Conservation (phyloP, 2,797 vertebrate genomes). For the Poeciliopsis presidionis region DNA sequence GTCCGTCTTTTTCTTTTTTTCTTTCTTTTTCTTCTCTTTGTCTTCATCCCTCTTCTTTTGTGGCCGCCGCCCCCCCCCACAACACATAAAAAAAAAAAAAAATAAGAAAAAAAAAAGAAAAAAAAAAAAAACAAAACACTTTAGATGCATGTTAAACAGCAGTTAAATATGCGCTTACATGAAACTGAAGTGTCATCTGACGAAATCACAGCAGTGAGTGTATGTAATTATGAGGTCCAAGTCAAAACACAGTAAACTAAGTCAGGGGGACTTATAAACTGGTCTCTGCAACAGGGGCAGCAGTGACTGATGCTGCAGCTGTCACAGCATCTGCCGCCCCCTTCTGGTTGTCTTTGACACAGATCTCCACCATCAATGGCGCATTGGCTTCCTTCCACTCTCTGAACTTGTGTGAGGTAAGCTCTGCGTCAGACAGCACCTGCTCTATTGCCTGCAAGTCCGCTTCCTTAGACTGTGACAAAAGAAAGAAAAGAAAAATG, state of each 20-base stretch:
- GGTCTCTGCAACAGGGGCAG: constrained; percentile 74
- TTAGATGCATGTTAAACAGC: constrained; percentile 47
- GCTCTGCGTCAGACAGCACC: constrained; percentile 82
- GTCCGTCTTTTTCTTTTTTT: constrained; percentile 68
- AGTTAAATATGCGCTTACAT: constrained; percentile 19
- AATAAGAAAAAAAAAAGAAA: constrained; percentile 21
- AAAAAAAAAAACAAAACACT: constrained; percentile 30
- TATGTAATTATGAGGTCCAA: constrained; percentile 21
- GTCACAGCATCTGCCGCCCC: constrained; percentile 55
- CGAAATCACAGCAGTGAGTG: constrained; percentile 36
- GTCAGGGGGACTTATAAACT: constrained; percentile 64
- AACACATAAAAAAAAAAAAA: too few species aligned
- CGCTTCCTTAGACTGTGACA: constrained; percentile 89
- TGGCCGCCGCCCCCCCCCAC: too few species aligned
- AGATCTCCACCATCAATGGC: constrained; percentile 88
- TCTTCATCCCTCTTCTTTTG: constrained; percentile 37
- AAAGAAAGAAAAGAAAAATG: not conserved
- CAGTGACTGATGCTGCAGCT: constrained; percentile 45
- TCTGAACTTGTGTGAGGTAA: constrained; percentile 89
- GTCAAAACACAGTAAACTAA: constrained; percentile 19
- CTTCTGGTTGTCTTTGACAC: constrained; percentile 76
- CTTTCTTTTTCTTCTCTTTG: constrained; percentile 44
- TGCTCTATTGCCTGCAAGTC: constrained; percentile 92
- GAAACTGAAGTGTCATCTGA: constrained; percentile 30
- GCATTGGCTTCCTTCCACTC: constrained; percentile 91